Conservation (phyloP, 1,140 invertebrate species). For the Trissolcus basalis region DNA sequence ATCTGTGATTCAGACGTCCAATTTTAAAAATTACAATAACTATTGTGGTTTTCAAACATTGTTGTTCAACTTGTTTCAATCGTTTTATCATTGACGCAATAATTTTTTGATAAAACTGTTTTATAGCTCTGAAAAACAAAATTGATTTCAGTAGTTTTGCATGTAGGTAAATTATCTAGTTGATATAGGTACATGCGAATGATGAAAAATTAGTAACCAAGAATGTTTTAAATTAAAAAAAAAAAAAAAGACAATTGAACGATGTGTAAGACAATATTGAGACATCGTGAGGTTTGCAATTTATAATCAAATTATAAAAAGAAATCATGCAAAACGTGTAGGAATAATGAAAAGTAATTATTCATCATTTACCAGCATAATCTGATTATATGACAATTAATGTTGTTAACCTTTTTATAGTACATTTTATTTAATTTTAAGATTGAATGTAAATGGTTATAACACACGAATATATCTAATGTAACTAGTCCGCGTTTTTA, state of each 20-base stretch:
- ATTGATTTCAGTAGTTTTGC: no score
- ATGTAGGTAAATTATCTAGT: no score
- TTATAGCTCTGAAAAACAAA: neutral
- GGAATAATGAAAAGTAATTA: slow-evolving; percentile 22
- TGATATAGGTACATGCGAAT: no score
- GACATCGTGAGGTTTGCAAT: slow-evolving; percentile 47
- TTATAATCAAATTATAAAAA: slow-evolving; percentile 58
- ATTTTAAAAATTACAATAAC: slow-evolving; percentile 40
- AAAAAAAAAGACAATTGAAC: slow-evolving; percentile 25
- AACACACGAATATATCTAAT: slow-evolving; percentile 33
- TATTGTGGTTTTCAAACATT: slow-evolving; percentile 25
- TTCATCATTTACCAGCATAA: slow-evolving; percentile 34
- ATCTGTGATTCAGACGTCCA: slow-evolving; percentile 56
- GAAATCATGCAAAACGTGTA: slow-evolving; percentile 30
- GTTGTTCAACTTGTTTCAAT: slow-evolving; percentile 12
- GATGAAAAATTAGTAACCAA: slow-evolving; percentile 20
- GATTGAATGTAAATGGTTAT: slow-evolving; percentile 7
- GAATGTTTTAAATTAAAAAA: slow-evolving; percentile 26
- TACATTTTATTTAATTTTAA: slow-evolving; percentile 11
- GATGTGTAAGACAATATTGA: slow-evolving; percentile 49
- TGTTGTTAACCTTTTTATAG: slow-evolving; percentile 48
- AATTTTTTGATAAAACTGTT: slow-evolving; percentile 12
- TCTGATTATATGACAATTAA: slow-evolving; percentile 40
- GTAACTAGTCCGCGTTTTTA: slow-evolving; percentile 45
- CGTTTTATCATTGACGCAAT: slow-evolving; percentile 11